A percentile compares a stretch with the other conserved stretches of the same genome.
These are phyloP conservation scores for Melanostoma scalare DNA, from an alignment of 2,888 invertebrate species.

Conservation along the genomic window DNA sequence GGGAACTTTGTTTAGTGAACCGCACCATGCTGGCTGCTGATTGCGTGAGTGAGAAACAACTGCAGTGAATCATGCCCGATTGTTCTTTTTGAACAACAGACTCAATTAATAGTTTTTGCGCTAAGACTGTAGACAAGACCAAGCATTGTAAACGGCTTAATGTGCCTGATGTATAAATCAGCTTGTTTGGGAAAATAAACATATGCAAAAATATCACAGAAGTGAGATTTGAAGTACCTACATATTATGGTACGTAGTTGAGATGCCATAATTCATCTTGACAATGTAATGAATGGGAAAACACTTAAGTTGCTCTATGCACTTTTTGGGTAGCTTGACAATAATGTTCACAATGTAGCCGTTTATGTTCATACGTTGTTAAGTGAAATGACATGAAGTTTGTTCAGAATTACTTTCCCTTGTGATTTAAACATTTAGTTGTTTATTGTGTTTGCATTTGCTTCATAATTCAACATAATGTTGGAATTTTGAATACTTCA, in stretches of 20 bases:
- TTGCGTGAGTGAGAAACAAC: constrained; percentile 48
- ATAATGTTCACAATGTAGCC: constrained; percentile 9
- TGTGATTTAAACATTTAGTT: no score
- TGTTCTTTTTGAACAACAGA: constrained; percentile 53
- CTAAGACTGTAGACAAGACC: constrained; percentile 46
- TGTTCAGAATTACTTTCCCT: constrained; percentile 13
- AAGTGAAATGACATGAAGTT: neutral
- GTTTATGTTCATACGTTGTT: constrained; percentile 11
- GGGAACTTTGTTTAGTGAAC: constrained; percentile 7
- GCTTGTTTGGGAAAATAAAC: constrained; percentile 44
- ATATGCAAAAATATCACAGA: constrained; percentile 42
- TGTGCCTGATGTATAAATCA: constrained; percentile 21
- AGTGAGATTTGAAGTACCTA: constrained; percentile 58
- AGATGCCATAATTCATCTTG: constrained; percentile 51
- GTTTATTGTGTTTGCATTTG: no score
- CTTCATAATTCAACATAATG: no score
- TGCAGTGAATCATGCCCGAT: constrained; percentile 51
- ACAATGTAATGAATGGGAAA: constrained; percentile 36
- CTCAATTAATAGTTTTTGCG: constrained; percentile 32
- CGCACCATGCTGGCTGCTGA: constrained; percentile 21
- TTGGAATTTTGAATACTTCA: no score
- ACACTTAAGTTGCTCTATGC: constrained; percentile 7
- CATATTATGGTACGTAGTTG: constrained; percentile 9
- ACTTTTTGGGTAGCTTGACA: neutral
- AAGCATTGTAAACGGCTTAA: constrained; percentile 52